Conservation (phyloP, 35 echinoderm and acorn worm species). For the Strongylocentrotus purpuratus region DNA sequence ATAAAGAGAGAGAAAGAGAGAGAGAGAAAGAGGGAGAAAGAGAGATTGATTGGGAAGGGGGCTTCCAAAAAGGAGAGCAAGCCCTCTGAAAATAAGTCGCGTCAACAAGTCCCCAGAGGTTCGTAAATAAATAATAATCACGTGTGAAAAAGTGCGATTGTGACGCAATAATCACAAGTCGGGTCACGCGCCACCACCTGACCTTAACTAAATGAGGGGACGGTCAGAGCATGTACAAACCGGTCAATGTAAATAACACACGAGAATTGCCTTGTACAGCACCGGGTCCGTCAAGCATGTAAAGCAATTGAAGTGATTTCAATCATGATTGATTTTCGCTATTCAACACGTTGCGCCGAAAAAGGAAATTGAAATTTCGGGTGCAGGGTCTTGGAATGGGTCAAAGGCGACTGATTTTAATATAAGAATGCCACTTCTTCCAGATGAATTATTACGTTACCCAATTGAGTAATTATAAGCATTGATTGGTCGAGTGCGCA, state of each 20-base stretch:
- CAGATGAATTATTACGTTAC: too few relatives aligned
- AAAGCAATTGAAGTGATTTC: neutral
- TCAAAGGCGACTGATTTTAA: too few relatives aligned
- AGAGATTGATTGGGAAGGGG: neutral
- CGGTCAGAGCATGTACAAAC: neutral
- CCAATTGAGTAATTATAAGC: too few relatives aligned
- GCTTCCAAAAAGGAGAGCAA: neutral
- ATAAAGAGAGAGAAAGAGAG: too few relatives aligned
- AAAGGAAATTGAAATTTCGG: too few relatives aligned
- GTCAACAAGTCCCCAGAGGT: neutral
- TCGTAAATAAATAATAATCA: neutral
- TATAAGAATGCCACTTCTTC: too few relatives aligned
- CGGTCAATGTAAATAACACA: neutral
- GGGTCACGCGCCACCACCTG: neutral
- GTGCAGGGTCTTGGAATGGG: too few relatives aligned
- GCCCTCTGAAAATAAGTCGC: neutral
- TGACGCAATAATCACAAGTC: conserved; percentile 2
- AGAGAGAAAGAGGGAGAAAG: too few relatives aligned
- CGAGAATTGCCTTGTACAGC: neutral
- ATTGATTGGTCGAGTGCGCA: too few relatives aligned
- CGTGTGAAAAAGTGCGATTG: neutral
- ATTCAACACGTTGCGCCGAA: too few relatives aligned
- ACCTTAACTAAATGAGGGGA: neutral
- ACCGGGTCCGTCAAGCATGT: neutral
- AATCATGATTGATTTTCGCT: neutral